These are phyloP conservation scores for Orchesella flavescens DNA, from an alignment of 2,888 invertebrate genomes.

Conservation along the genomic window DNA sequence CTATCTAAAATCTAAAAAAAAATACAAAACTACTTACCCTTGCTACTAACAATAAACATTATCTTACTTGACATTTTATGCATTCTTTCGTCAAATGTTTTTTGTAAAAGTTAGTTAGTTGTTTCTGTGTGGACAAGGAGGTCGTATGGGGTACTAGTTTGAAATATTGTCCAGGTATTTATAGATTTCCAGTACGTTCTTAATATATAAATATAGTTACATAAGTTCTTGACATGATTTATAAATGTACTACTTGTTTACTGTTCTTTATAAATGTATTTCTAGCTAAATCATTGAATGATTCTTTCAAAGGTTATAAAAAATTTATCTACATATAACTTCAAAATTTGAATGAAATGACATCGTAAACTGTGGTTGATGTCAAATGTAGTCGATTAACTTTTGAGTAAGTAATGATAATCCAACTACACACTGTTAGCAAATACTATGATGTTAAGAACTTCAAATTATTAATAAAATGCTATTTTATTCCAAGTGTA, in stretches of 20 bases:
- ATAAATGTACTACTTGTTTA: background rate
- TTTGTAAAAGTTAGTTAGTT: background rate
- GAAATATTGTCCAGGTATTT: too few relatives aligned
- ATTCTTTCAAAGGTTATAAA: background rate
- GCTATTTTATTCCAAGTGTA: slow-evolving; percentile 18
- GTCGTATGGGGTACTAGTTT: too few relatives aligned
- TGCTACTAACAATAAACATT: background rate
- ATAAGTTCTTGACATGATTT: too few relatives aligned
- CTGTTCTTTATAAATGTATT: background rate
- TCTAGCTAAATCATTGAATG: background rate
- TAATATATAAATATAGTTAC: too few relatives aligned
- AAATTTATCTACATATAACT: background rate
- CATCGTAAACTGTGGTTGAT: background rate
- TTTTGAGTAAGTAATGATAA: slow-evolving; percentile 5
- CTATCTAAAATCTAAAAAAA: too few relatives aligned
- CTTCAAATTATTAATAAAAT: slow-evolving; percentile 8
- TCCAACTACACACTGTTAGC: background rate
- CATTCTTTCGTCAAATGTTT: background rate
- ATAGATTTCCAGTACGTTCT: too few relatives aligned
- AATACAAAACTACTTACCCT: slow-evolving; percentile 11
- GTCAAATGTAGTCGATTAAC: background rate
- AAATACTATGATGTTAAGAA: background rate
- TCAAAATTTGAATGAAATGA: background rate
- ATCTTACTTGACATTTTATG: background rate
- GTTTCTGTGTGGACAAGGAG: too few relatives aligned